Percentiles rank a stretch among this genome's conserved stretches.
Conservation (phyloP, 2,113 vertebrate genomes). For the Hemiprocne comata region DNA sequence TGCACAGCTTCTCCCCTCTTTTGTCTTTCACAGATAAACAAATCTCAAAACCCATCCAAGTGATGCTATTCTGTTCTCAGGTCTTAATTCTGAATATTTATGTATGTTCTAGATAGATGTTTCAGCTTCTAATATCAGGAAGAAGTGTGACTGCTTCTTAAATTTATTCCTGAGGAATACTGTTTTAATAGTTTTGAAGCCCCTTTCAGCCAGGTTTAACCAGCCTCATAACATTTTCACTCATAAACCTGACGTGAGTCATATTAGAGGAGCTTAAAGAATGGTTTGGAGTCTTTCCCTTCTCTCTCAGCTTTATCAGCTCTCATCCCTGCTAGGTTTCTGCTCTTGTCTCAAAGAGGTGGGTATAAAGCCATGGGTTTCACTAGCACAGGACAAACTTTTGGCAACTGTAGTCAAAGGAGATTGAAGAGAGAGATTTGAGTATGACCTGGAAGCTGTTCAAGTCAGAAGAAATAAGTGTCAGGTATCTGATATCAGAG, state of each 20-base stretch:
- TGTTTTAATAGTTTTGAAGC: neutral
- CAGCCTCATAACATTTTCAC: neutral
- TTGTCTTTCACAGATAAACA: neutral
- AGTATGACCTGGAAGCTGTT: neutral
- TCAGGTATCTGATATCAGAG: neutral
- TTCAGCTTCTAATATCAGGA: neutral
- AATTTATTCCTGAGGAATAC: neutral
- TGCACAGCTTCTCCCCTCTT: neutral
- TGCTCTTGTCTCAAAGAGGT: neutral
- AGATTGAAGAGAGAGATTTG: neutral
- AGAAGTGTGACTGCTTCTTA: neutral
- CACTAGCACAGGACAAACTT: neutral
- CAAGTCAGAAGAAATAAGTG: neutral
- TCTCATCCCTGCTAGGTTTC: neutral
- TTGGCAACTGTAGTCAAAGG: neutral
- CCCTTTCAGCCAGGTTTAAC: neutral
- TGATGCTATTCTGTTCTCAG: neutral
- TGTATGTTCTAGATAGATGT: neutral
- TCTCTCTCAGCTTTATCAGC: neutral
- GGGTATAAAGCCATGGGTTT: neutral
- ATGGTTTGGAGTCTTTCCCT: neutral
- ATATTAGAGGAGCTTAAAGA: neutral
- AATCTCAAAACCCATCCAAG: neutral
- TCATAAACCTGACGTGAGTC: neutral
- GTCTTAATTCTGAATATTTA: neutral